Evolutionary conservation across 2,797 vertebrate genomes (phyloP).

Genomic region (Melopsittacus undulatus): DNA sequence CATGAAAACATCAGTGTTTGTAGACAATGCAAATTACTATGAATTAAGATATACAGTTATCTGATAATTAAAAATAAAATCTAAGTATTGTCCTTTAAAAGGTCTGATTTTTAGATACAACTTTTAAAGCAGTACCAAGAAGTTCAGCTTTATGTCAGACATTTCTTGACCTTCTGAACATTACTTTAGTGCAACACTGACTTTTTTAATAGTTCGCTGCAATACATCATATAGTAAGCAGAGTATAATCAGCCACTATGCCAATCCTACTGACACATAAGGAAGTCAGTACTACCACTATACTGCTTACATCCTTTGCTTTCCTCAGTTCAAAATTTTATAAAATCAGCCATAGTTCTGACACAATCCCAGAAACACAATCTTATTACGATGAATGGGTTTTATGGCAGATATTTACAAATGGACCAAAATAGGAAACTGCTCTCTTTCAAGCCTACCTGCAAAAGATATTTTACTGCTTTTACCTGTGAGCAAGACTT

Average conservation of each 20-base stretch:
- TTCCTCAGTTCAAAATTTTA: not conserved
- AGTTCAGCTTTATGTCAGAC: not conserved
- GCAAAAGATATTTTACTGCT: not conserved
- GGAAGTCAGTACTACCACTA: not conserved
- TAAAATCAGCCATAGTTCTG: not conserved
- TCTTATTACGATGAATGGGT: accelerated
- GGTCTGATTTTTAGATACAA: not conserved
- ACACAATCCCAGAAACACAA: not conserved
- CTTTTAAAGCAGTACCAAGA: not conserved
- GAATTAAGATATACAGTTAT: not conserved
- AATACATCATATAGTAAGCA: not conserved
- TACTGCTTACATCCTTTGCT: not conserved
- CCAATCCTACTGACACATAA: accelerated
- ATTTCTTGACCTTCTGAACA: not conserved
- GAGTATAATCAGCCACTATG: not conserved
- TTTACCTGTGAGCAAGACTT: not conserved
- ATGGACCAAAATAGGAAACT: not conserved
- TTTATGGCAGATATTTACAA: not conserved
- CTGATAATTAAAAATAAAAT: not conserved
- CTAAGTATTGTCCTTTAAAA: not conserved
- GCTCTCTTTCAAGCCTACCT: not conserved
- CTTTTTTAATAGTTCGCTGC: not conserved
- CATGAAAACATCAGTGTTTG: not conserved
- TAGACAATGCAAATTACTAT: not conserved
- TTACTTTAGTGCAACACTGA: not conserved